Conservation (phyloP, 2,797 vertebrate genomes). For the Vireo griseus region DNA sequence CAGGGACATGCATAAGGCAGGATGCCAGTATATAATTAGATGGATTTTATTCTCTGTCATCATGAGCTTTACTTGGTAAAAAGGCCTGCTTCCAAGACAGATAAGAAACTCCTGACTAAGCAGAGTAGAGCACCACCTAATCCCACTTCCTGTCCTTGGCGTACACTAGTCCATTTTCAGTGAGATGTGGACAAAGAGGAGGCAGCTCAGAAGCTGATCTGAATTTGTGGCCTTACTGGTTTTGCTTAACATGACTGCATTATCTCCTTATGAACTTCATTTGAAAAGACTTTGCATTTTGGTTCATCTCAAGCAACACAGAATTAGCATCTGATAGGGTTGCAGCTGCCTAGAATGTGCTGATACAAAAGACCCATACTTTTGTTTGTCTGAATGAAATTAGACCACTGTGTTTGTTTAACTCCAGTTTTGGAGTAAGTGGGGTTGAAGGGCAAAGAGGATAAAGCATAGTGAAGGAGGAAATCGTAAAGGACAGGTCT, state of each 20-base stretch:
- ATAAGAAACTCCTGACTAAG: background rate
- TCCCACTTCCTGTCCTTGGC: background rate
- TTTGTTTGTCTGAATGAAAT: background rate
- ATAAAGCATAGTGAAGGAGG: accelerated
- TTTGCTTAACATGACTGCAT: background rate
- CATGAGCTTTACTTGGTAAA: background rate
- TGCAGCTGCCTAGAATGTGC: background rate
- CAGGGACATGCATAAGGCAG: background rate
- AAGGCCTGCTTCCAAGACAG: background rate
- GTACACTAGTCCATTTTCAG: background rate
- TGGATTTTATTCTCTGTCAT: background rate
- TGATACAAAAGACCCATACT: background rate
- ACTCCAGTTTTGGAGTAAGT: background rate
- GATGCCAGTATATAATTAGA: background rate
- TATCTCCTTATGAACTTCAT: background rate
- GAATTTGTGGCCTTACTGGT: background rate
- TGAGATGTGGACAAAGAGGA: background rate
- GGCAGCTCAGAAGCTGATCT: background rate
- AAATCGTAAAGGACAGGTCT: background rate
- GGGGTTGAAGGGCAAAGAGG: background rate
- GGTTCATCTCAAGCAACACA: background rate
- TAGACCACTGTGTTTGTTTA: background rate
- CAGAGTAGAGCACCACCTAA: background rate
- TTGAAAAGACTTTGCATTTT: background rate
- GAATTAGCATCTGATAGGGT: background rate